Evolutionary conservation across 2,113 vertebrate species (phyloP), one percentile per base, ranked within the genome.

Genomic region (Telmatochromis bifrenatus): DNA sequence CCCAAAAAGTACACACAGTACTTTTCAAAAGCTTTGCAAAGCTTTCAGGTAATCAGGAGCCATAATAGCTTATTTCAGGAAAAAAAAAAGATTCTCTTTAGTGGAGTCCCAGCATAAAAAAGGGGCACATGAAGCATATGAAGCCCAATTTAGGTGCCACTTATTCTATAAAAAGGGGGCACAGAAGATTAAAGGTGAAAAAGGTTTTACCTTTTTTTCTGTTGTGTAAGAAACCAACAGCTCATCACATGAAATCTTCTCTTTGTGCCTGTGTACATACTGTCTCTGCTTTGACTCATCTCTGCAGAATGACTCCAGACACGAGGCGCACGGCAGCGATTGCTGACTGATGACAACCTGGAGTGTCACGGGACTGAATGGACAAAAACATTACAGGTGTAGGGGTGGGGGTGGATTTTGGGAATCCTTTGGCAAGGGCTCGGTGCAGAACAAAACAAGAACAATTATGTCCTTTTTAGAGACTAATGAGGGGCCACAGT

Each of bases 391-490:
- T 58, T 65, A 51, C 42, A 85, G 37, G 33, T 49, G 70, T 37
- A 37, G 15, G 23, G 31, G 7, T 3, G 47, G 62, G 12, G 55
- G 39, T 47, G 37, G 33, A 75, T 95, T 93, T 93, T 90, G 54
- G 90, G 88, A 89, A 87, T 58, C 68, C 60, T 88, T 95, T 95
- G 93, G 87, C 90, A 86, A 88, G 84, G 83, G 82, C 83, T 90
- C 68, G 79, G 89, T 28, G 51, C 33, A 33, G 85, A 89, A 82
- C 75, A 47, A 81, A 88, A 88, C 89, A 92, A 75, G 86, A 89
- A 90, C 93, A 96, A 95, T 96, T 94, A 95, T 87, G 80, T 21
- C 88, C 88, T 82, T 95, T 96, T 95, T 87, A 93, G 81, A 45
- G 84, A 62, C 79, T 96, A 95, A 96, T 93, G 94, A 96, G 93